Base-by-base conservation (phyloP, 2,888 invertebrate species). In the Masnerella sp. region DNA sequence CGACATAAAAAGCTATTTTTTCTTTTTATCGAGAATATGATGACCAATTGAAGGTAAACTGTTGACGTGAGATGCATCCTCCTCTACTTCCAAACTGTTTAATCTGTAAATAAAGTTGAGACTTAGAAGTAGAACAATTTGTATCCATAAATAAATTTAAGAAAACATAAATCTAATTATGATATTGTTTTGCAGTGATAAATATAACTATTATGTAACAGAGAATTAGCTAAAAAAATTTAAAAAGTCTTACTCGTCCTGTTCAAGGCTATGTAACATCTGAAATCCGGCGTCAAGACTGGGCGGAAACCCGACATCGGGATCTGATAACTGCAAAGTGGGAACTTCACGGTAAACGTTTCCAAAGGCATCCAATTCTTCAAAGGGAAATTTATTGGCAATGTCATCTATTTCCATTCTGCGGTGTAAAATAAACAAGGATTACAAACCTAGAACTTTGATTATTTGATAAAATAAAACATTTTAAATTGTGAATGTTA, bases 281-380 rank as follows among this genome's bases (percentile, higher is more conserved):
- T 92, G 91, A 80, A 91, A 92, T 0, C 91, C 92, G 25, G 91
- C 90, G 79, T 91, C 91, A 25, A 92, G 85, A 7, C 91, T 91
- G 0, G 91, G 90, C 1, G 87, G 85, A 71, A 87, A 87, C 7
- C 87, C 86, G 78, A 86, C 83, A 49, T 87, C 86, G 12, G 87
- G 87, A 81, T 87, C 87, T 12, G 87, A 81, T 38, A 87, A 70
- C 67, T 87, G 87, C 12, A 87, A 78, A 2, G 87, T 87, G 67
- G 85, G 86, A 9, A 86, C 88, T 73, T 86, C 85, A 59, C 81
- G 81, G 42, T 84, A 87, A 9, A 82, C 83, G 79, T 83, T 85
- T 61, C 85, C 86, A 65, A 84, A 87, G 54, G 83, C 86, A 72
- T 85, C 83, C 4, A 87, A 74, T 45, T 86, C 86, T 45, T 85